Base-by-base conservation (phyloP, 1,140 invertebrate species). In the Bombus waltoni region DNA sequence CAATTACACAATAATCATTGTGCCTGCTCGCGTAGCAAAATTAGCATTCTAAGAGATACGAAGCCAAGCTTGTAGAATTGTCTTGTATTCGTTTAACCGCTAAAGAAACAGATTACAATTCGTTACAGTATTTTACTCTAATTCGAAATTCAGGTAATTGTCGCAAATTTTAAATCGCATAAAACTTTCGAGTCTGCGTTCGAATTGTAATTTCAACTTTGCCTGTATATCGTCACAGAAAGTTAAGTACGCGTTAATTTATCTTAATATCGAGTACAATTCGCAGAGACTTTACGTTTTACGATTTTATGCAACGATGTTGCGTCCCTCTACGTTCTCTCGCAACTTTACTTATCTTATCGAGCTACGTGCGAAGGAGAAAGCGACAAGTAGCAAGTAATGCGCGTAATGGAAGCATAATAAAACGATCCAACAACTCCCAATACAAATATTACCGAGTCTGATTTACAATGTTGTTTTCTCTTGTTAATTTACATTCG, bases 321-420 rank as follows among this genome's bases (percentile, higher is more conserved):
- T 68, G 35, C 35, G 9, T 68, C 0, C 32, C 32, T 66, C 13
- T 32, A 9, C 18, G 8, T 4, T 68, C 15, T 40, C 38, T 38
- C 18, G 81, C 59, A 65, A 40, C 13, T 78, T 40, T 42, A 8
- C 38, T 84, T 91, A 91, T 91, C 90, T 91, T 89, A 91, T 91
- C 90, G 73, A 59, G 59, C 8, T 22, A 11, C 38, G 38, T 47
- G 28, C 25, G n/a, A 57, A 57, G 77, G 81, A n/a, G 62, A 70
- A 71, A 85, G 32, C 47, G 1, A 68, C 35, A 73, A 47, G 15
- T 42, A 22, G 25, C 32, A 72, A 22, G 42, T 65, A 62, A 62
- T 0, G 1, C 83, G 73, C 28, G 32, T 72, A 25, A 40, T 40
- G 65, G 18, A 40, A 32, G 4, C 10, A 6, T 44, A 68, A 79